These are phyloP conservation scores for Pterocles orientalis DNA, from an alignment of 2,113 vertebrate species.

Conservation along the genomic window DNA sequence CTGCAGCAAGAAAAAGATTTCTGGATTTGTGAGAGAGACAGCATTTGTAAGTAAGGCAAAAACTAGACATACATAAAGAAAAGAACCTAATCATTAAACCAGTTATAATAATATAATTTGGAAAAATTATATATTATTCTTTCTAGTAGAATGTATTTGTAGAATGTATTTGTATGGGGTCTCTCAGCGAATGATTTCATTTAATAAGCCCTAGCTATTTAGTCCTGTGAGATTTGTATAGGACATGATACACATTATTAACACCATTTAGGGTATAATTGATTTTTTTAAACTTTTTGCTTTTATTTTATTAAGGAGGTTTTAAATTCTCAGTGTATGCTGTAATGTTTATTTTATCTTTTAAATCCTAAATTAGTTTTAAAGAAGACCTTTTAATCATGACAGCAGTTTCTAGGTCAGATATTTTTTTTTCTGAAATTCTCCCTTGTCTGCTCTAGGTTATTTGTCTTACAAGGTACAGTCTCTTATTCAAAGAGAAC, in stretches of 20 bases:
- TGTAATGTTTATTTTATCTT: background rate
- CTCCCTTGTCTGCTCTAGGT: background rate
- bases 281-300: background rate
- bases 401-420: slow-evolving; percentile 12
- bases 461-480: slow-evolving; percentile 15
- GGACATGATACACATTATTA: background rate
- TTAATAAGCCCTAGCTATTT: background rate
- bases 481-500: background rate
- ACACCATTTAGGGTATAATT: background rate
- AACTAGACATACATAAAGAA: background rate
- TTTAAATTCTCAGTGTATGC: background rate
- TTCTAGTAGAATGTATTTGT: background rate
- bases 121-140: background rate
- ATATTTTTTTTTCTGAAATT: background rate
- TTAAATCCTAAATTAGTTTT: background rate
- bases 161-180: fast-evolving
- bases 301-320: background rate
- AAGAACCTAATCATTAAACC: background rate
- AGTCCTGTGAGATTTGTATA: background rate
- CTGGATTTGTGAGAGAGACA: background rate
- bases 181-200: background rate
- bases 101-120: background rate
- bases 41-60: background rate
- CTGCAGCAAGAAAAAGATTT: background rate
- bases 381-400: background rate